Conservation (phyloP, 2,797 vertebrate genomes). For the Pseudomugil gertrudae region DNA sequence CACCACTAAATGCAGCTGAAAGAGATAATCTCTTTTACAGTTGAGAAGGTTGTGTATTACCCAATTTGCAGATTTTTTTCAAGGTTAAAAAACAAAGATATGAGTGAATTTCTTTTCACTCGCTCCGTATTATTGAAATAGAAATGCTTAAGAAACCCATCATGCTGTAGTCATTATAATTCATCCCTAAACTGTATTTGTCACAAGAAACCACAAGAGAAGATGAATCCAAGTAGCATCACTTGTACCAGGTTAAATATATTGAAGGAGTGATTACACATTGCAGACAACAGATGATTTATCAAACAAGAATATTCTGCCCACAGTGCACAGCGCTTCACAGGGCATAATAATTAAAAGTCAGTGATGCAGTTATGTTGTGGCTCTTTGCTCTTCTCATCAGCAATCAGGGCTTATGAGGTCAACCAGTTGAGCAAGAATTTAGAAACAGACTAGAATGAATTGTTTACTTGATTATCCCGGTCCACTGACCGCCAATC, state of each 20-base stretch:
- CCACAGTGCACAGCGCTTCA: constrained; percentile 1
- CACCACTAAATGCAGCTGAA: not conserved
- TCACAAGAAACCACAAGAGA: constrained; percentile 32
- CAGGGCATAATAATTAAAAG: constrained; percentile 11
- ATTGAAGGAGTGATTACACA: constrained; percentile 6
- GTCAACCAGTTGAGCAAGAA: constrained; percentile 55
- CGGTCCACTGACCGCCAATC: constrained; percentile 68
- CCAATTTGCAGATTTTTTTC: too few relatives aligned
- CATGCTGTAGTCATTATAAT: not conserved
- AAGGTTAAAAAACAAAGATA: not conserved
- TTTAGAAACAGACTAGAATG: constrained; percentile 56
- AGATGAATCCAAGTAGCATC: constrained; percentile 7
- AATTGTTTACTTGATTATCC: constrained; percentile 75
- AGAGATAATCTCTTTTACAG: not conserved
- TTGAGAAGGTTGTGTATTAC: constrained; percentile 2
- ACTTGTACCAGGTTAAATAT: constrained; percentile 19
- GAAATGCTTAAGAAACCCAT: constrained; percentile 27
- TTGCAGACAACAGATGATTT: constrained; percentile 7
- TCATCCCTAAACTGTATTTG: constrained; percentile 14
- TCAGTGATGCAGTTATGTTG: constrained; percentile 12
- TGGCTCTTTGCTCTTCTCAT: constrained; percentile 34
- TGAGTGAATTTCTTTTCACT: too few relatives aligned
- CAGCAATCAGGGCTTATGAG: constrained; percentile 55
- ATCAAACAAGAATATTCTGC: constrained; percentile 24
- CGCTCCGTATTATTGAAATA: constrained; percentile 5